A percentile compares a stretch with the other conserved stretches of the same genome.
Conservation (phyloP, 1,140 invertebrate species). For the Drosophila nebulosa region DNA sequence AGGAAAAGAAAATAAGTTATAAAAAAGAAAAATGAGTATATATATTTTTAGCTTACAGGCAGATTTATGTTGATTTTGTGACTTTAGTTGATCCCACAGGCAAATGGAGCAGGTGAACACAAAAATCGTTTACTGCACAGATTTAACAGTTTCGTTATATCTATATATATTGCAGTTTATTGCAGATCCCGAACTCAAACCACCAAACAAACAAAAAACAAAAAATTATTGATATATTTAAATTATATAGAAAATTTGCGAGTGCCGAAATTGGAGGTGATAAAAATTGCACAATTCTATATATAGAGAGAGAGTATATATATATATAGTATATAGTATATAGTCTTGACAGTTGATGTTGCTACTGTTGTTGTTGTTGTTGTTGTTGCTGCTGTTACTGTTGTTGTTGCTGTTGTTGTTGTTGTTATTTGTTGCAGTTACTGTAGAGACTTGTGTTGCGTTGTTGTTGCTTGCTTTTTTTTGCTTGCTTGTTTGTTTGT, state of each 20-base stretch:
- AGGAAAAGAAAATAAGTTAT: conserved; percentile 32
- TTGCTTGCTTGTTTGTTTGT: neutral
- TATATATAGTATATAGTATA: conserved; percentile 2
- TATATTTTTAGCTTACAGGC: neutral
- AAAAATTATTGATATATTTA: neutral
- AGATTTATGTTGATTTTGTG: neutral
- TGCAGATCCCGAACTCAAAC: neutral
- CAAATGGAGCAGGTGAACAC: neutral
- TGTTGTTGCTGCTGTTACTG: no score
- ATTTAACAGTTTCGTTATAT: neutral
- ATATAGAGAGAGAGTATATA: neutral
- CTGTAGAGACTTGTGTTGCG: conserved; percentile 14
- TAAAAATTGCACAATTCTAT: neutral
- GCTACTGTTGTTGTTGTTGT: neutral
- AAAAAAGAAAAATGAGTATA: conserved; percentile 25
- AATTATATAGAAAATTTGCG: neutral
- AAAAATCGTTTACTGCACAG: neutral
- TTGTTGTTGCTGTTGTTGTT: no score
- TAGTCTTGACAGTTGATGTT: conserved; percentile 26
- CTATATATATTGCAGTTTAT: conserved; percentile 5
- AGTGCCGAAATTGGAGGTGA: neutral
- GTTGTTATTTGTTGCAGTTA: conserved; percentile 1
- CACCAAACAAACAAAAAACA: neutral
- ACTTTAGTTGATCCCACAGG: neutral
- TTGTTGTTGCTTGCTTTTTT: conserved; percentile 24